Percentiles rank a stretch among this genome's conserved stretches.
Conservation (phyloP, 2,797 vertebrate genomes). For the Oryzias dopingdopingensis region DNA sequence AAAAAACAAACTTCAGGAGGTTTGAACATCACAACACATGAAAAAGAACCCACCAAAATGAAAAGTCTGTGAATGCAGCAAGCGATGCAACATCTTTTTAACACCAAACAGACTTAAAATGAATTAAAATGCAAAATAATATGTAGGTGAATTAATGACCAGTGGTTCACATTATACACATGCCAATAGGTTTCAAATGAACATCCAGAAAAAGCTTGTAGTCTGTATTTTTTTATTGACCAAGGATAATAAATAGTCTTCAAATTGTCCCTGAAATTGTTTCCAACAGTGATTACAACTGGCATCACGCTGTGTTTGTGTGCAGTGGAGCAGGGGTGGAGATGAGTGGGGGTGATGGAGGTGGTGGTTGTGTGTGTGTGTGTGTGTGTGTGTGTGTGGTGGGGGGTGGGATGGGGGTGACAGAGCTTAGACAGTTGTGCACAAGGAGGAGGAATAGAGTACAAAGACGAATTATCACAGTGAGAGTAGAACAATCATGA, state of each 20-base stretch:
- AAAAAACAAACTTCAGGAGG: slow-evolving; percentile 1
- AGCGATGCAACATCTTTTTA: neutral
- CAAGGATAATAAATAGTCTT: slow-evolving; percentile 98
- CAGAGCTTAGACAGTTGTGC: slow-evolving; percentile 47
- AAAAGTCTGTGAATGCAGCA: neutral
- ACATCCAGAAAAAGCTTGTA: slow-evolving; percentile 68
- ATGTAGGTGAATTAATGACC: neutral
- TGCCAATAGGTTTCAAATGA: slow-evolving; percentile 75
- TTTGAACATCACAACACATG: neutral
- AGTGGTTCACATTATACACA: slow-evolving; percentile 54
- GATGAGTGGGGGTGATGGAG: slow-evolving; percentile 45
- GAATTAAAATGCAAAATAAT: slow-evolving; percentile 13
- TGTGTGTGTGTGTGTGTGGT: slow-evolving; percentile 35
- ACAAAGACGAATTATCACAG: slow-evolving; percentile 63
- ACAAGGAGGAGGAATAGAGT: slow-evolving; percentile 53
- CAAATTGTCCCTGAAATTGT: slow-evolving; percentile 99
- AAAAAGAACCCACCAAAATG: neutral
- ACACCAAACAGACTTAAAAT: slow-evolving; percentile 8
- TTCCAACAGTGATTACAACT: slow-evolving; percentile 98
- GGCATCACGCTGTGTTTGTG: slow-evolving; percentile 92
- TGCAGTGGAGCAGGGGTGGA: slow-evolving; percentile 63
- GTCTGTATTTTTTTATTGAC: slow-evolving; percentile 86
- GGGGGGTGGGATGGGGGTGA: slow-evolving; percentile 19
- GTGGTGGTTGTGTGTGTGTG: slow-evolving; percentile 39
- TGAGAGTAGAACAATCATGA: slow-evolving; percentile 80